phyloP scores from a whole-genome alignment of 2,113 vertebrate genomes.

The Pituophis catenifer region DNA sequence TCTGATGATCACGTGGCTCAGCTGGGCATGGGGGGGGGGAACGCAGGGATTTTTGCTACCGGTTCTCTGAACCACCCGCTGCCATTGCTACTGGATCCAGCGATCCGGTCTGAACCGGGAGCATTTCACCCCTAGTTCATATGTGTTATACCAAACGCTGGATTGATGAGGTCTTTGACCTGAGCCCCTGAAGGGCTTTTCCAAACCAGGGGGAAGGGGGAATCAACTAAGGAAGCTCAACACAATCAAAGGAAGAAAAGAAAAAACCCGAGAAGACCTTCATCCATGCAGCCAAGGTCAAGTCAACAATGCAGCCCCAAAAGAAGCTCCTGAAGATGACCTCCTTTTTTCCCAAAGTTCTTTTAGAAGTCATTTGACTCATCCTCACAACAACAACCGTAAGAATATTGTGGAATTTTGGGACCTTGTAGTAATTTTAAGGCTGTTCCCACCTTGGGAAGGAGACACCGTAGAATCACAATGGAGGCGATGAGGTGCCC shows the following conservation, averaged over 20 bases:
- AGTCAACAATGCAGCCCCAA: not conserved
- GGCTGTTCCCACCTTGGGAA: not conserved
- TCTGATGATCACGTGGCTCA: too few relatives aligned
- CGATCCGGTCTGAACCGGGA: too few relatives aligned
- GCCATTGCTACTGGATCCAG: too few relatives aligned
- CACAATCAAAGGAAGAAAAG: not conserved
- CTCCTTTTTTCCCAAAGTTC: not conserved
- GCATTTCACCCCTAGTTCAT: not conserved
- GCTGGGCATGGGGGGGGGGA: too few relatives aligned
- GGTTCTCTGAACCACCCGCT: too few relatives aligned
- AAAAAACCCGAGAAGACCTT: not conserved
- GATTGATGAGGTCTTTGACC: not conserved
- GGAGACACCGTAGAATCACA: not conserved
- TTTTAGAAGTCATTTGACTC: not conserved
- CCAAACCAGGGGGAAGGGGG: not conserved
- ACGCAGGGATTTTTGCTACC: too few relatives aligned
- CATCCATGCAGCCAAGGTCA: not conserved
- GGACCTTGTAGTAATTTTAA: not conserved
- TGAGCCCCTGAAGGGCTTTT: not conserved
- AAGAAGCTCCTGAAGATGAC: not conserved
- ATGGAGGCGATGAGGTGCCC: not conserved
- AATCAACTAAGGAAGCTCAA: not conserved
- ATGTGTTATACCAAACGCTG: not conserved
- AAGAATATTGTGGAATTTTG: not conserved
- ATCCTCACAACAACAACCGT: not conserved